Evolutionary conservation across 2,113 vertebrate species (phyloP).

Genomic region (Pyxicephalus adspersus): DNA sequence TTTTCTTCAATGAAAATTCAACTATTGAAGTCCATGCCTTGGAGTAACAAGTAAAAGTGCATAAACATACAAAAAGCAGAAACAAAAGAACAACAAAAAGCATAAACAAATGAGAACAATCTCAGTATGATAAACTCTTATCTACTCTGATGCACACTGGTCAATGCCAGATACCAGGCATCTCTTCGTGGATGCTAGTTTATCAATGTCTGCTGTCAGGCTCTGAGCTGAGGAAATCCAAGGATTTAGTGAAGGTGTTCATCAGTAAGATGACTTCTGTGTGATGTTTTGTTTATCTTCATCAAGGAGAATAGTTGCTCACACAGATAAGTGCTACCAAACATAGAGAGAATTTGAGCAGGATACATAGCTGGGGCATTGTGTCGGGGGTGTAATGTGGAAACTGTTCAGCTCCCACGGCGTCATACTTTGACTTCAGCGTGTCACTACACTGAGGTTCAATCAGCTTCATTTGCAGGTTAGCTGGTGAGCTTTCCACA

Average conservation of each 20-base stretch:
- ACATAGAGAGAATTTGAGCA: not conserved
- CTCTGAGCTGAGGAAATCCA: not conserved
- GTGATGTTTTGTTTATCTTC: not conserved
- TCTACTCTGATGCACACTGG: no score
- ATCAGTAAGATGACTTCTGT: not conserved
- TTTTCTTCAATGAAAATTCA: no score
- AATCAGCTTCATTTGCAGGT: not conserved
- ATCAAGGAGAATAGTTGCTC: not conserved
- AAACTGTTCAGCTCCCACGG: not conserved
- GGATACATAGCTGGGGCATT: not conserved
- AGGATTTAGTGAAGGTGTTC: slow-evolving; percentile 23
- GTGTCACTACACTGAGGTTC: no score
- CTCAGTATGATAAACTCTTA: no score
- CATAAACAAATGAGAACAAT: no score
- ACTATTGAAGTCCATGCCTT: no score
- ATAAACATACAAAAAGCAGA: no score
- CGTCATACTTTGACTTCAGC: no score
- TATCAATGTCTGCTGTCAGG: not conserved
- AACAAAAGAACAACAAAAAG: no score
- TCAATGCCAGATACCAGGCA: not conserved
- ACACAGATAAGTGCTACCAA: no score
- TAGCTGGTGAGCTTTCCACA: not conserved
- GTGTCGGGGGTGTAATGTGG: not conserved
- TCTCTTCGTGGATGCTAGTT: not conserved
- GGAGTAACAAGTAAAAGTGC: no score